Evolutionary conservation across 2,888 invertebrate genomes (phyloP).

Genomic region (Conomelus anceps): DNA sequence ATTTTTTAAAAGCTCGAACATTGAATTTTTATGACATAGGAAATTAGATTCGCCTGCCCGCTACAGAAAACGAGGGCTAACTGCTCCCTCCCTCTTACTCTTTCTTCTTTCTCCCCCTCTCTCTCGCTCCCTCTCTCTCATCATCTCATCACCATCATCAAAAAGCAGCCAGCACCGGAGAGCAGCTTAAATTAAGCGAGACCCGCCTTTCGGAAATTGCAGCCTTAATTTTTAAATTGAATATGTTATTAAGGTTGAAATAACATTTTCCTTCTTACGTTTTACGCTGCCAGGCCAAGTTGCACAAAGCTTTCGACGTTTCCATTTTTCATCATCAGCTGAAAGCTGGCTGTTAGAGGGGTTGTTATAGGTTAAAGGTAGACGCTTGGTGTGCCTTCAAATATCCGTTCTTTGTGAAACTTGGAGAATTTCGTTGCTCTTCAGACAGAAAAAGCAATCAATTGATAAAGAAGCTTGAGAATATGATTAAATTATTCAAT

Average conservation of each 20-base stretch:
- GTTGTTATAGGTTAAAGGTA: background rate
- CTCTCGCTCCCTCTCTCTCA: conserved; percentile 21
- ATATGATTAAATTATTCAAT: no score
- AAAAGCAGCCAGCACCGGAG: background rate
- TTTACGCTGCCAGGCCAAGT: background rate
- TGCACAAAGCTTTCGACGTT: background rate
- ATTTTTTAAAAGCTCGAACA: conserved; percentile 30
- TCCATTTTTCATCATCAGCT: background rate
- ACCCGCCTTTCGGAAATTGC: conserved; percentile 30
- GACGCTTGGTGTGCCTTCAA: background rate
- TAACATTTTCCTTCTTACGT: conserved; percentile 11
- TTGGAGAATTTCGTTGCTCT: background rate
- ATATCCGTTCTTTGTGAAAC: background rate
- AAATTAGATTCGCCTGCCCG: conserved; percentile 28
- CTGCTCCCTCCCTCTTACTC: no score
- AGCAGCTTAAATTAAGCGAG: conserved; percentile 21
- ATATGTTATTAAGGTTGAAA: conserved; percentile 26
- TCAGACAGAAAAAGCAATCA: background rate
- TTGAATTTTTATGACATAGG: conserved; percentile 33
- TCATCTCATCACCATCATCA: background rate
- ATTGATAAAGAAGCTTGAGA: background rate
- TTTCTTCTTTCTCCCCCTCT: conserved; percentile 30
- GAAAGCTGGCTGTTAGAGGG: background rate
- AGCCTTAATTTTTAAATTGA: conserved; percentile 32
- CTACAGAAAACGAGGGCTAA: background rate